Conservation (phyloP, 2,888 invertebrate species). For the Marronus borbonicus region DNA sequence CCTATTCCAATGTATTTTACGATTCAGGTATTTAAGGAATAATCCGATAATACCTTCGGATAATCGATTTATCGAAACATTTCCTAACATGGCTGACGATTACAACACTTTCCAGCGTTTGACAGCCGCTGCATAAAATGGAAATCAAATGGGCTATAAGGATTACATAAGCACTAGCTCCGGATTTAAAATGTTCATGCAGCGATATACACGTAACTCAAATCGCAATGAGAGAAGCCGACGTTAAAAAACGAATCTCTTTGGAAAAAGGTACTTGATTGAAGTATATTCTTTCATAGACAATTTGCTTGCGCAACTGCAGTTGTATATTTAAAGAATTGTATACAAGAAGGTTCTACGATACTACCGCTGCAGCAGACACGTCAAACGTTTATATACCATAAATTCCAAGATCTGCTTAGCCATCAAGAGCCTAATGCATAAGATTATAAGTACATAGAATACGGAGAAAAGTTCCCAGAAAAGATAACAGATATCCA, state of each 20-base stretch:
- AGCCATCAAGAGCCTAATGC: conserved; percentile 13
- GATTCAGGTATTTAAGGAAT: conserved; percentile 9
- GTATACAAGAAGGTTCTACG: neutral
- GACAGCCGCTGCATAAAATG: conserved; percentile 16
- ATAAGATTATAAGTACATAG: conserved; percentile 6
- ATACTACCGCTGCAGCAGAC: conserved; percentile 9
- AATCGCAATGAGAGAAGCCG: conserved; percentile 13
- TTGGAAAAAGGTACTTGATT: neutral
- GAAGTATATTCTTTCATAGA: neutral
- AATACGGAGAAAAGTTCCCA: conserved; percentile 13
- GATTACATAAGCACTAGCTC: conserved; percentile 11
- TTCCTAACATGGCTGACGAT: conserved; percentile 25
- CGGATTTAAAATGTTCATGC: conserved; percentile 18
- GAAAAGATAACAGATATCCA: conserved; percentile 21
- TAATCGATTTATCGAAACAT: conserved; percentile 29
- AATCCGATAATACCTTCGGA: conserved; percentile 11
- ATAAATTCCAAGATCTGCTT: conserved; percentile 38
- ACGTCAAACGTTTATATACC: conserved; percentile 25
- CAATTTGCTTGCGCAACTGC: conserved; percentile 35
- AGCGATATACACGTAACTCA: conserved; percentile 16
- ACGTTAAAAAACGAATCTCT: conserved; percentile 14
- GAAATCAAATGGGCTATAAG: conserved; percentile 9
- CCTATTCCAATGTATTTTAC: neutral
- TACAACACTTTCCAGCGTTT: conserved; percentile 26
- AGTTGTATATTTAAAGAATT: conserved; percentile 1